Percentiles rank a stretch among this genome's conserved stretches.
Conservation (phyloP, 2,113 vertebrate genomes). For the Dasyurus viverrinus region DNA sequence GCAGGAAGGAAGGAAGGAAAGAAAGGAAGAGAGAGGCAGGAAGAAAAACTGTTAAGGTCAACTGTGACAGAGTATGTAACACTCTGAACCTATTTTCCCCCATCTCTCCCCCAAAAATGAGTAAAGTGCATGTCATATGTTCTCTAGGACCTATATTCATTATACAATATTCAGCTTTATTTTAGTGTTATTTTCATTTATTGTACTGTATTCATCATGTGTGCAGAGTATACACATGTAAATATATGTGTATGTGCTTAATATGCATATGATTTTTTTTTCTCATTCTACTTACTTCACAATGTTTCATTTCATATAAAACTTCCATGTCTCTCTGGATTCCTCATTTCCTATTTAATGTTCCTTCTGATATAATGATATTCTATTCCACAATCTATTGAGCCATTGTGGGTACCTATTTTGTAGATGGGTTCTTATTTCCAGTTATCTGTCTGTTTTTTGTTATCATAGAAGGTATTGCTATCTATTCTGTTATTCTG, state of each 20-base stretch:
- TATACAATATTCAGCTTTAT: neutral
- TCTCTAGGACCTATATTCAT: neutral
- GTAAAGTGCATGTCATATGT: neutral
- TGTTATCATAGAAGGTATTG: neutral
- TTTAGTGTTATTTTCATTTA: neutral
- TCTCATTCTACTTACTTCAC: neutral
- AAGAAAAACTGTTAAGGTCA: no score
- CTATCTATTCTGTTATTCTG: neutral
- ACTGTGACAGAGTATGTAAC: neutral
- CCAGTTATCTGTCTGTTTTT: neutral
- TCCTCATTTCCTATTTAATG: neutral
- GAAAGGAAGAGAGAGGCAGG: no score
- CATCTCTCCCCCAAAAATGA: neutral
- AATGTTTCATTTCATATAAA: neutral
- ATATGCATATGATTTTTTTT: neutral
- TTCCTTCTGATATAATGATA: neutral
- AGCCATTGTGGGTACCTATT: neutral
- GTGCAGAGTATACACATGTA: no score
- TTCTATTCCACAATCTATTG: neutral
- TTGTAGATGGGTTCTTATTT: neutral
- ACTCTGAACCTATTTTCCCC: neutral
- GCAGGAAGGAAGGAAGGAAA: no score
- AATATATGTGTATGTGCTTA: no score
- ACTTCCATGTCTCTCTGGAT: neutral
- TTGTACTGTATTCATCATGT: neutral